A percentile compares a stretch with the other conserved stretches of the same genome.
These are phyloP conservation scores for Pelosia muscerda DNA, from an alignment of 2,888 invertebrate species.

Conservation along the genomic window DNA sequence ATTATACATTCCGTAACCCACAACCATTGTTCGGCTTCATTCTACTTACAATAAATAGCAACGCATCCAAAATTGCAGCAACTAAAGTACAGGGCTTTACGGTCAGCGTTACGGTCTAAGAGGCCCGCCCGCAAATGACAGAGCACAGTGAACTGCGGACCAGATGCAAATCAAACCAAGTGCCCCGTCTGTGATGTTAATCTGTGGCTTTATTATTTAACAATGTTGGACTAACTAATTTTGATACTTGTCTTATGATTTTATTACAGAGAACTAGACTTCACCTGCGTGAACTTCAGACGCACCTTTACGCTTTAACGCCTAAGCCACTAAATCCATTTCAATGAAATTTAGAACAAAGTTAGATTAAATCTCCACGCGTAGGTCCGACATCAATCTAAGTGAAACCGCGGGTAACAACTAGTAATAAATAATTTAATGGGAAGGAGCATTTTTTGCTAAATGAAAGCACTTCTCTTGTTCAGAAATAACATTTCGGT, in stretches of 20 bases:
- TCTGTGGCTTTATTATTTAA: conserved; percentile 29
- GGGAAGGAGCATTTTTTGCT: not conserved
- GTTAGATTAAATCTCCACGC: too few relatives aligned
- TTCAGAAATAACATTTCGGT: not conserved
- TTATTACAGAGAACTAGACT: not conserved
- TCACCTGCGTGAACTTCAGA: too few relatives aligned
- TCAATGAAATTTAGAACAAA: too few relatives aligned
- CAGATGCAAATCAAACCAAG: conserved; percentile 63
- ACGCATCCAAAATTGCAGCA: conserved; percentile 2
- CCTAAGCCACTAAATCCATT: too few relatives aligned
- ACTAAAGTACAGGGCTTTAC: conserved; percentile 6
- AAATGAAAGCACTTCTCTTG: not conserved
- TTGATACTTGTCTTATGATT: not conserved
- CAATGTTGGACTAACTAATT: not conserved
- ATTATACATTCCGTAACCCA: not conserved
- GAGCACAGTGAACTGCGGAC: conserved; percentile 27
- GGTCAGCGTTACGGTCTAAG: conserved; percentile 1
- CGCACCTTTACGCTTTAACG: too few relatives aligned
- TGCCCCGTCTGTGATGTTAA: conserved; percentile 51
- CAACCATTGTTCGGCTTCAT: not conserved
- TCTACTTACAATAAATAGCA: not conserved
- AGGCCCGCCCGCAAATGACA: conserved; percentile 24
- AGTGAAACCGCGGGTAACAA: too few relatives aligned
- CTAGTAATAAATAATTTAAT: too few relatives aligned
- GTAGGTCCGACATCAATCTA: too few relatives aligned